A percentile compares a stretch with the other conserved stretches of the same genome.
These are phyloP conservation scores for Megalops cyprinoides DNA, from an alignment of 2,797 vertebrate species.

Conservation along the genomic window DNA sequence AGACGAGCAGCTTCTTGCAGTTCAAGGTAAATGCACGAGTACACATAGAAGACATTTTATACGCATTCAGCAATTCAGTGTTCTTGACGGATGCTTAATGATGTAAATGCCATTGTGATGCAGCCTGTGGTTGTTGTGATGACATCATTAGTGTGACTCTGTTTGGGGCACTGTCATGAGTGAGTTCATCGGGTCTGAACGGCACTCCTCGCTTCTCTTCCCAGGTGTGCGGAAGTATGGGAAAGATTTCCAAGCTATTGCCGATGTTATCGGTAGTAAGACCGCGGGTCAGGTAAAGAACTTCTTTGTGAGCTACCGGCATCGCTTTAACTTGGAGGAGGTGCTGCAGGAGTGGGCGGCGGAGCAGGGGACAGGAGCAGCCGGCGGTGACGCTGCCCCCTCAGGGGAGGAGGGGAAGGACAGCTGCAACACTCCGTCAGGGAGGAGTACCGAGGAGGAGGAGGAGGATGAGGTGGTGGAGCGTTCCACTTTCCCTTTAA, in stretches of 20 bases:
- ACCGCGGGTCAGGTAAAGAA: slow-evolving; percentile 99
- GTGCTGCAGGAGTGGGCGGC: slow-evolving; percentile 99
- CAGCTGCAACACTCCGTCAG: slow-evolving; percentile 89
- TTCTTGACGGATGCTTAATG: no score
- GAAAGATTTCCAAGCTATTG: slow-evolving; percentile 99
- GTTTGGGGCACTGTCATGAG: no score
- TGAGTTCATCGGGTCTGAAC: no score
- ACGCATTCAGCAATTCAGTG: no score
- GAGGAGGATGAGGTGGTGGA: slow-evolving; percentile 82
- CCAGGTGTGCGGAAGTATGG: slow-evolving; percentile 96
- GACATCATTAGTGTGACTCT: no score
- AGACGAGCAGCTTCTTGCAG: slow-evolving; percentile 97
- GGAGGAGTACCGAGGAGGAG: slow-evolving; percentile 96
- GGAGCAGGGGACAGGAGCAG: slow-evolving; percentile 90
- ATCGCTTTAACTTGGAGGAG: slow-evolving; percentile 99
- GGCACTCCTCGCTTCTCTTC: neutral
- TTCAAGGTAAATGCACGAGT: slow-evolving; percentile 83
- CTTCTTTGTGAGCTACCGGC: slow-evolving; percentile 99
- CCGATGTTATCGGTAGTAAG: slow-evolving; percentile 99
- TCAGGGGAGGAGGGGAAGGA: slow-evolving; percentile 94
- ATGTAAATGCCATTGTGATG: no score
- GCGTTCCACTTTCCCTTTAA: slow-evolving; percentile 29
- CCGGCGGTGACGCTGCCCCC: slow-evolving; percentile 88
- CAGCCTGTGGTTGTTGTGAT: no score
- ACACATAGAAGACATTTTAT: no score